Percentiles rank a stretch among this genome's conserved stretches.
Conservation (phyloP, 2,797 vertebrate genomes). For the Ambastaia sidthimunki region DNA sequence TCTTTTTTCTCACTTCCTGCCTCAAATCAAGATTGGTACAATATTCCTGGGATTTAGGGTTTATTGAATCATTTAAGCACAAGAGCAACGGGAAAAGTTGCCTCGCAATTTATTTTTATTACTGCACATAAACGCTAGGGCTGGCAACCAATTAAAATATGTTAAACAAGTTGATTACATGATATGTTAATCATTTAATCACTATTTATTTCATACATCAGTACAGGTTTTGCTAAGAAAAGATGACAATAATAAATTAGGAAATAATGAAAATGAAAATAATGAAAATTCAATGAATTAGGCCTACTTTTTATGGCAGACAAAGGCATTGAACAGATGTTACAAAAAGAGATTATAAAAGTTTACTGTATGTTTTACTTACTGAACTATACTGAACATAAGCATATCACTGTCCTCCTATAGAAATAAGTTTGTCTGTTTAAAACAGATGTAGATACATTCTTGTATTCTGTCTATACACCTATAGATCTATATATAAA, state of each 20-base stretch:
- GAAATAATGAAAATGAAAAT: too few species aligned
- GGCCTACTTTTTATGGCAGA: too few species aligned
- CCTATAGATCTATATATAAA: too few species aligned
- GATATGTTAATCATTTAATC: too few species aligned
- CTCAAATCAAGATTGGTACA: not conserved
- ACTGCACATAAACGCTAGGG: too few species aligned
- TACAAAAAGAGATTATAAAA: not conserved
- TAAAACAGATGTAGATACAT: not conserved
- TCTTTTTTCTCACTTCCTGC: not conserved
- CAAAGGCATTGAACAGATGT: not conserved
- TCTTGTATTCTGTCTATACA: not conserved
- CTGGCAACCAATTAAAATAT: too few species aligned
- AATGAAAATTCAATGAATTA: too few species aligned
- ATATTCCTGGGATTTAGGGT: not conserved
- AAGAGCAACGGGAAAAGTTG: not conserved
- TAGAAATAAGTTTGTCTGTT: not conserved
- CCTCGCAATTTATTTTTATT: not conserved
- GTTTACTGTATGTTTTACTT: not conserved
- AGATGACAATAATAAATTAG: too few species aligned
- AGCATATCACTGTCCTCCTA: not conserved
- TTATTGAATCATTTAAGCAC: slow-evolving; percentile 3
- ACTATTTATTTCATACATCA: too few species aligned
- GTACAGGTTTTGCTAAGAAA: too few species aligned
- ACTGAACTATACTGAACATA: not conserved
- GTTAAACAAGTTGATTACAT: too few species aligned